Percentiles rank a stretch among this genome's conserved stretches.
phyloP scores from a whole-genome alignment of 2,113 vertebrate species.

The Sporophila hypoxantha region DNA sequence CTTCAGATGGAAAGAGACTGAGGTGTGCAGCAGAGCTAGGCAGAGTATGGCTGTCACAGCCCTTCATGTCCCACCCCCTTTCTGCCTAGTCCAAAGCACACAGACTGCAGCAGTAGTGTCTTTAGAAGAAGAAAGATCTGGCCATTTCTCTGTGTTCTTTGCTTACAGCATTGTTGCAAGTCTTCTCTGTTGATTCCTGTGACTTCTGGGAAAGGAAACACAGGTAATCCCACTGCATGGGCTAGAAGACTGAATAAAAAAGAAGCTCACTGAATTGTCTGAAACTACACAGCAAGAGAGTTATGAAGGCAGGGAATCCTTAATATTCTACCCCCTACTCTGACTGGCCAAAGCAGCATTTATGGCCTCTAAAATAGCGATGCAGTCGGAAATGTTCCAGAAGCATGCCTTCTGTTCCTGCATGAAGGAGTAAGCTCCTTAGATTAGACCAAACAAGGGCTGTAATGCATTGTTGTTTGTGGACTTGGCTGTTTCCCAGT shows the following conservation, averaged over 20 bases:
- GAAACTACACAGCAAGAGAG: not conserved
- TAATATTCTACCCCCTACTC: not conserved
- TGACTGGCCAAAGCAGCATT: not conserved
- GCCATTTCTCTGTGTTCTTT: not conserved
- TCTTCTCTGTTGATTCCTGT: not conserved
- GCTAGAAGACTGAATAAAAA: not conserved
- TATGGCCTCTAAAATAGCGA: not conserved
- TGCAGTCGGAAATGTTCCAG: not conserved
- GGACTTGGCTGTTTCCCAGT: not conserved
- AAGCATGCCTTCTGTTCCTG: not conserved
- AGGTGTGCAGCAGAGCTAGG: fast-evolving
- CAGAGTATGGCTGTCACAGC: not conserved
- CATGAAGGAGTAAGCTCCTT: not conserved
- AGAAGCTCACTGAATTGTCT: not conserved
- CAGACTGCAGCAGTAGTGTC: not conserved
- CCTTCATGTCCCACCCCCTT: not conserved
- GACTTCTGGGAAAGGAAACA: not conserved
- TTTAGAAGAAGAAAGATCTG: not conserved
- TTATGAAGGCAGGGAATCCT: not conserved
- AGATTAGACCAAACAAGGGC: not conserved
- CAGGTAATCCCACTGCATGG: not conserved
- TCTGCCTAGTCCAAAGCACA: not conserved
- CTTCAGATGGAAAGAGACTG: not conserved
- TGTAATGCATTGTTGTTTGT: not conserved
- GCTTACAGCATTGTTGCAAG: not conserved